These are phyloP conservation scores for Tuta absoluta DNA, from an alignment of 2,888 invertebrate species.

Conservation along the genomic window DNA sequence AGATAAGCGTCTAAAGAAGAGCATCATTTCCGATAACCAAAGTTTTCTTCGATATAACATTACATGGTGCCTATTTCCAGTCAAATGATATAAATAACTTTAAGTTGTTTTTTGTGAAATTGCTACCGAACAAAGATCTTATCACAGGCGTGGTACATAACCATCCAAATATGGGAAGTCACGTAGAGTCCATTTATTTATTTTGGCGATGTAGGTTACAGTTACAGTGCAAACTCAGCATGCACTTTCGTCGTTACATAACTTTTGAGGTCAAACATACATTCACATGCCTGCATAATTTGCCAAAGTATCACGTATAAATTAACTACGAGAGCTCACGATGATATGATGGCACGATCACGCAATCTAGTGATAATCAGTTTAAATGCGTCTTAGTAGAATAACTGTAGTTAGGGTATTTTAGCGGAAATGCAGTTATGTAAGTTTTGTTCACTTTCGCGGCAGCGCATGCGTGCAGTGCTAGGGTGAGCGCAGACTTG, in stretches of 20 bases:
- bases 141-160: neutral
- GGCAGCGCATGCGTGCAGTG: constrained; percentile 40
- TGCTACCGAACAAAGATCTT: neutral
- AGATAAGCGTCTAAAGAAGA: no score
- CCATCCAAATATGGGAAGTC: constrained; percentile 2
- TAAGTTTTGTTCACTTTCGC: constrained; percentile 76
- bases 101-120: constrained; percentile 6
- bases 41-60: no score
- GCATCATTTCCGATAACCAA: no score
- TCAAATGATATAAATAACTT: neutral
- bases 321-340: neutral
- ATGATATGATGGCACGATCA: neutral
- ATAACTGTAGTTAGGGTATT: constrained; percentile 33
- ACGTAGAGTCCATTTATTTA: constrained; percentile 14
- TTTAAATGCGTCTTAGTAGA: constrained; percentile 17
- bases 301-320: constrained; percentile 3
- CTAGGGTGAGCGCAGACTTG: no score
- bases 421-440: constrained; percentile 64
- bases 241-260: constrained; percentile 21
- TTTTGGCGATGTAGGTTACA: constrained; percentile 18
- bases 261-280: constrained; percentile 17
- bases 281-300: constrained; percentile 4
- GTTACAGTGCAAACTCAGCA: constrained; percentile 17
- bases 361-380: constrained; percentile 18
- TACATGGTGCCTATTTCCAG: no score